Evolutionary conservation across 2,888 invertebrate genomes (phyloP), one percentile per base, ranked within the genome.

Genomic region (Deroplatys truncata): DNA sequence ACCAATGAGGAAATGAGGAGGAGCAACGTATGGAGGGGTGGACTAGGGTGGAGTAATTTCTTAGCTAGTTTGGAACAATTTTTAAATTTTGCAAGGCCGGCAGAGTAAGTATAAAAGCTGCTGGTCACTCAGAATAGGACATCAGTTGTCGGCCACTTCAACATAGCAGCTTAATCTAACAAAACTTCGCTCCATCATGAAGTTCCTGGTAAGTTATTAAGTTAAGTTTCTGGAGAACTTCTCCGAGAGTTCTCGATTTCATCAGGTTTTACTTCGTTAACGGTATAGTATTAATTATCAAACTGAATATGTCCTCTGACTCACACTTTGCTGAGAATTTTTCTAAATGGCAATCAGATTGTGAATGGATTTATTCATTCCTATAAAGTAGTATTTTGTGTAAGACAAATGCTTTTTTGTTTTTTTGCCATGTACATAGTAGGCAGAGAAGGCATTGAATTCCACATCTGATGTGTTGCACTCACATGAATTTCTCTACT

Each of bases 171-270:
- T 72, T 20, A 20, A 72, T 16, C 43, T 43, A 10, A 43, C 2
- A 43, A 43, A 20, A 20, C 56, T 35, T 82, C 82, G 25, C n/a
- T 28, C 84, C 88, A 29, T 82, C 82, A 88, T 88, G 88, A 88
- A 88, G 88, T 88, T 88, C 84, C 84, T 88, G 88, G 88, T 88
- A 49, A 88, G 88, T 86, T 84, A 3, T 84, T 31, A 13, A 84
- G 3, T 84, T 25, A 25, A 84, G 5, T 84, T 31, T 31, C 31
- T 31, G 31, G 9, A 10, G 10, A 31, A 16, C 8, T 31, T 56
- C 87, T 82, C 25, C 43, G 13, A 43, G 43, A 43, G 43, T 43
- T 43, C 43, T 35, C 7, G 3, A 31, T 31, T 31, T 31, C 35
- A 35, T 8, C 8, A 35, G 35, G 7, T 8, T 35, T 35, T 8